Evolutionary conservation across 1,140 invertebrate species (phyloP).

Genomic region (Zaprionus kolodkinae): DNA sequence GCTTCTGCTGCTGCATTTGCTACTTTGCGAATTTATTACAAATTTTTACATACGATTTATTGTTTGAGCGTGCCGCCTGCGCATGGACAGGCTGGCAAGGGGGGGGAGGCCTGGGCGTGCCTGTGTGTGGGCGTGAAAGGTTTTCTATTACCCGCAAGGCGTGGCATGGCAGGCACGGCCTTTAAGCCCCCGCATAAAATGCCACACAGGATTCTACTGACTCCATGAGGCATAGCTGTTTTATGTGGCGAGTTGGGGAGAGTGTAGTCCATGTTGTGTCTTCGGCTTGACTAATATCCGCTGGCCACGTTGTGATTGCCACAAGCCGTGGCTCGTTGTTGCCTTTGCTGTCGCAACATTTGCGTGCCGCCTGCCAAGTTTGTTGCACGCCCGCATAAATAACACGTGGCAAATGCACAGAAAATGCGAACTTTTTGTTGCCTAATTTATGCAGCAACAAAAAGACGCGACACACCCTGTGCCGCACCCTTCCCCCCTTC

Average conservation of each 20-base stretch:
- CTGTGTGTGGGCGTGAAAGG: conserved; percentile 24
- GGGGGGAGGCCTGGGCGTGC: neutral
- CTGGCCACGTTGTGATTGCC: conserved; percentile 56
- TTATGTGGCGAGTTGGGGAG: neutral
- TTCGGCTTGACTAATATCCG: conserved; percentile 72
- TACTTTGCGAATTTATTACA: conserved; percentile 82
- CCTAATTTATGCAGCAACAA: conserved; percentile 79
- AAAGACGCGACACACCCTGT: conserved; percentile 23
- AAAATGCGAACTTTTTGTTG: conserved; percentile 73
- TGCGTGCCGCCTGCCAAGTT: conserved; percentile 60
- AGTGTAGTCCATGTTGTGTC: conserved; percentile 31
- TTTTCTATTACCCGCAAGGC: conserved; percentile 58
- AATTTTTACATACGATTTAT: conserved; percentile 82
- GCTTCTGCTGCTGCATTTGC: conserved; percentile 70
- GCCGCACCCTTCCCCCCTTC: neutral
- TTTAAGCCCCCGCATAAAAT: conserved; percentile 53
- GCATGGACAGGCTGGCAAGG: neutral
- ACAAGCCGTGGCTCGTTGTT: neutral
- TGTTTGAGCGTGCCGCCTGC: conserved; percentile 64
- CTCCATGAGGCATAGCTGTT: no score
- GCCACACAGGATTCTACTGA: conserved; percentile 5
- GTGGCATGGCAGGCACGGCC: conserved; percentile 23
- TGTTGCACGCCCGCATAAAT: conserved; percentile 78
- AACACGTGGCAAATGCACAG: conserved; percentile 78
- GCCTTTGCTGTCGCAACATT: conserved; percentile 61